A percentile compares a stretch with the other conserved stretches of the same genome.
Evolutionary conservation across 2,888 invertebrate species (phyloP).

Genomic region (Nasonia oneida): DNA sequence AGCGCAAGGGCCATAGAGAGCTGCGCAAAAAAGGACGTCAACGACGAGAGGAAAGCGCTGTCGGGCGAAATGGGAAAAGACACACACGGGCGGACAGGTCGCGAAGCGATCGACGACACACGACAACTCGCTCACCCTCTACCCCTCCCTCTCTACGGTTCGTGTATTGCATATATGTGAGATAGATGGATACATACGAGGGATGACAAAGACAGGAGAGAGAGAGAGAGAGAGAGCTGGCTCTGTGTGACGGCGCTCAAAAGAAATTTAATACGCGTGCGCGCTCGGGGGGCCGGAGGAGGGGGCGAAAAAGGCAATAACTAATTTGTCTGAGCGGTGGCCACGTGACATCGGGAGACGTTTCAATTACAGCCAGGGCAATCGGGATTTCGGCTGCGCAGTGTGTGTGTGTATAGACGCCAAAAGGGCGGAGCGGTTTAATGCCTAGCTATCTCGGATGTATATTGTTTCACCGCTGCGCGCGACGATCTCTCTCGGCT

Average conservation of each 20-base stretch:
- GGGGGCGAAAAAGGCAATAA: conserved; percentile 65
- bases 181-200: neutral
- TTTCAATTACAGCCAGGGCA: conserved; percentile 65
- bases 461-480: conserved; percentile 6
- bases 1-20: neutral
- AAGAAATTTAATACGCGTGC: conserved; percentile 51
- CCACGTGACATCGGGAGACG: conserved; percentile 61
- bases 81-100: conserved; percentile 28
- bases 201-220: conserved; percentile 48
- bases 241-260: conserved; percentile 30
- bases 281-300: neutral
- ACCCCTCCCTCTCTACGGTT: neutral
- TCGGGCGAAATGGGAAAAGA: conserved; percentile 30
- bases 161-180: neutral
- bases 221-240: neutral
- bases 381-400: conserved; percentile 20
- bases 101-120: conserved; percentile 30
- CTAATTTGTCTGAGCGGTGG: conserved; percentile 64
- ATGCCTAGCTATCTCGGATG: neutral
- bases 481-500: neutral
- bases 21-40: neutral
- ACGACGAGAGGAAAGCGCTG: conserved; percentile 7
- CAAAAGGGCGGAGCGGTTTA: conserved; percentile 13
- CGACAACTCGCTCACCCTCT: neutral
- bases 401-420: neutral